phyloP scores from a whole-genome alignment of 2,797 vertebrate species.

The Melanotaenia nigrans region DNA sequence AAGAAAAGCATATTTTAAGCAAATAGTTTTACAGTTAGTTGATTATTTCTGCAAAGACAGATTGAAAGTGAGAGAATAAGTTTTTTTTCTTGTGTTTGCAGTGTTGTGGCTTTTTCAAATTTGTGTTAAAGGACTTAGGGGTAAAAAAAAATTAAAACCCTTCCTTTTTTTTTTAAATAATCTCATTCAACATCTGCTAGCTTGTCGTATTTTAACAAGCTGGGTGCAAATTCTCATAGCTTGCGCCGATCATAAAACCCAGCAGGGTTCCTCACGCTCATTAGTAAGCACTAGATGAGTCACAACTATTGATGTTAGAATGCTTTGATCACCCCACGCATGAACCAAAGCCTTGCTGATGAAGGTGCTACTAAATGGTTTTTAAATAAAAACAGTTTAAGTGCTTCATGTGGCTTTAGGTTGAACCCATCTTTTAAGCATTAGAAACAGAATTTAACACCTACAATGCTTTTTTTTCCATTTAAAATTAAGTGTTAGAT shows the following conservation, averaged over 20 bases:
- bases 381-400: constrained; percentile 65
- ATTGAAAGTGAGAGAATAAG: not conserved
- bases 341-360: constrained; percentile 34
- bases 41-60: constrained; percentile 22
- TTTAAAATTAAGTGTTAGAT: not conserved
- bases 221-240: constrained; percentile 21
- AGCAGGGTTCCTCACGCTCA: constrained; percentile 36
- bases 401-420: constrained; percentile 36
- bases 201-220: constrained; percentile 28
- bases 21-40: constrained; percentile 35
- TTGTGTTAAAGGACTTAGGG: not conserved
- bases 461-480: not conserved
- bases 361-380: constrained; percentile 54
- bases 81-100: not conserved
- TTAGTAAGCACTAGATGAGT: constrained; percentile 49
- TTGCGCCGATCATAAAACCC: constrained; percentile 12
- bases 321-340: constrained; percentile 48
- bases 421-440: constrained; percentile 51
- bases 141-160: not conserved
- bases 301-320: constrained; percentile 46
- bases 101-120: not conserved
- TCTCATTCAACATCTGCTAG: not conserved
- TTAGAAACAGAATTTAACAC: constrained; percentile 73
- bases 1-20: constrained; percentile 53
- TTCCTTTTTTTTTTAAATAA: not conserved